Evolutionary conservation across 2,113 vertebrate species (phyloP).

Genomic region (Pterocles burchelli): DNA sequence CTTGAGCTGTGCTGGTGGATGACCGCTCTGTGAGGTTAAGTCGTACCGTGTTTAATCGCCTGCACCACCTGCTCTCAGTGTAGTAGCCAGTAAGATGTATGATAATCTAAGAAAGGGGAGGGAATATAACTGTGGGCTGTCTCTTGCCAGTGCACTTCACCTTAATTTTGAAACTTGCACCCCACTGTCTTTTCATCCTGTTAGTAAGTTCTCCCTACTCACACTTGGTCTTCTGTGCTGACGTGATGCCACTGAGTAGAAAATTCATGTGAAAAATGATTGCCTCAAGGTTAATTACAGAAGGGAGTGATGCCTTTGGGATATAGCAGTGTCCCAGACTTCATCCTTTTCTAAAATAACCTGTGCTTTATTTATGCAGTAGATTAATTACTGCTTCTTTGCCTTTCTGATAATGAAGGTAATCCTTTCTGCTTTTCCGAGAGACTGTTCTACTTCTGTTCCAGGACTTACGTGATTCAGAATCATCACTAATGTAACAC

Average conservation of each 20-base stretch:
- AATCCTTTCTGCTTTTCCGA: not conserved
- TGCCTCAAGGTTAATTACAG: not conserved
- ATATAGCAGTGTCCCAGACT: not conserved
- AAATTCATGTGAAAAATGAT: not conserved
- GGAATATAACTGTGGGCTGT: not conserved
- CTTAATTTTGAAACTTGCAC: not conserved
- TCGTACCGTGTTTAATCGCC: not conserved
- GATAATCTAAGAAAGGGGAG: not conserved
- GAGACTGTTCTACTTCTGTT: not conserved
- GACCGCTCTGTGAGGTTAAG: not conserved
- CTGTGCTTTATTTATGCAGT: not conserved
- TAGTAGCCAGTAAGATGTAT: not conserved
- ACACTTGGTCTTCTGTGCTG: not conserved
- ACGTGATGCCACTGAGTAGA: fast-evolving
- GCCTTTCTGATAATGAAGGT: not conserved
- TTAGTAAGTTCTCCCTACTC: not conserved
- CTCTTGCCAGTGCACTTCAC: not conserved
- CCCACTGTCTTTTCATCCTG: not conserved
- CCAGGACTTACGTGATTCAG: not conserved
- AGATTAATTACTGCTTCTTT: not conserved
- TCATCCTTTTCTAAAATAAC: not conserved
- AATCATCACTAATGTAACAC: not conserved
- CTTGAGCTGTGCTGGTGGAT: not conserved
- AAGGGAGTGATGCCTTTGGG: not conserved
- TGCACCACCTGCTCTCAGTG: fast-evolving